A percentile compares a stretch with the other conserved stretches of the same genome.
Conservation (phyloP, 2,888 invertebrate genomes). For the Kuschelorhynchus macadamiae region DNA sequence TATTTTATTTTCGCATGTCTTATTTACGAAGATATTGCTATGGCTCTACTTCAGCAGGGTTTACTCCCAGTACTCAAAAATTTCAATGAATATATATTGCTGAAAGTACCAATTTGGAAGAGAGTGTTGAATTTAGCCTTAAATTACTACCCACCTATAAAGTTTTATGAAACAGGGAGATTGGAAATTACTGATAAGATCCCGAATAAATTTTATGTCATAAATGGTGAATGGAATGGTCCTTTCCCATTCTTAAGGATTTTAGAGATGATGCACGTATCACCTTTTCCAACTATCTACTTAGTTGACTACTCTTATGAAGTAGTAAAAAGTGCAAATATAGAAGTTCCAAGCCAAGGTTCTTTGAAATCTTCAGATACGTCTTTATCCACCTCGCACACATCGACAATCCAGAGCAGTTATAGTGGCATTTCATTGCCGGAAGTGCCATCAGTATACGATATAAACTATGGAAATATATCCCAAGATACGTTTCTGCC, state of each 20-base stretch:
- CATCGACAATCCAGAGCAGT: neutral
- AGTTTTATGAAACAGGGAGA: slow-evolving; percentile 59
- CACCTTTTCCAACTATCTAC: slow-evolving; percentile 60
- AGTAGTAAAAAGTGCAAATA: slow-evolving; percentile 29
- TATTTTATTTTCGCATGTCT: slow-evolving; percentile 59
- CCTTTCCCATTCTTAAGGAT: slow-evolving; percentile 64
- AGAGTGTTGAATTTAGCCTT: slow-evolving; percentile 57
- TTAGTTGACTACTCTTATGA: slow-evolving; percentile 61
- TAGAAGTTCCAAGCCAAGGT: slow-evolving; percentile 11
- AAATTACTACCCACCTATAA: slow-evolving; percentile 60
- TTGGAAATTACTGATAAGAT: slow-evolving; percentile 61
- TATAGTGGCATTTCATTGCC: slow-evolving; percentile 3
- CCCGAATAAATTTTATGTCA: slow-evolving; percentile 60
- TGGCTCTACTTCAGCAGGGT: slow-evolving; percentile 54
- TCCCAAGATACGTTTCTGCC: slow-evolving; percentile 58
- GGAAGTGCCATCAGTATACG: slow-evolving; percentile 18
- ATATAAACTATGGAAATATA: slow-evolving; percentile 54
- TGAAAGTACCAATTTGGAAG: slow-evolving; percentile 54
- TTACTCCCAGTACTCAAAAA: slow-evolving; percentile 52
- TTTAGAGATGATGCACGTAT: slow-evolving; percentile 56
- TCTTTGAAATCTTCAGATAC: slow-evolving; percentile 2
- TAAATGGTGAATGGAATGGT: slow-evolving; percentile 56
- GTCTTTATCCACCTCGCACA: slow-evolving; percentile 3
- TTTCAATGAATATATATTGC: slow-evolving; percentile 43
- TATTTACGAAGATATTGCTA: slow-evolving; percentile 55